A percentile compares a stretch with the other conserved stretches of the same genome.
phyloP scores from a whole-genome alignment of 2,113 vertebrate species.

The Origma solitaria region DNA sequence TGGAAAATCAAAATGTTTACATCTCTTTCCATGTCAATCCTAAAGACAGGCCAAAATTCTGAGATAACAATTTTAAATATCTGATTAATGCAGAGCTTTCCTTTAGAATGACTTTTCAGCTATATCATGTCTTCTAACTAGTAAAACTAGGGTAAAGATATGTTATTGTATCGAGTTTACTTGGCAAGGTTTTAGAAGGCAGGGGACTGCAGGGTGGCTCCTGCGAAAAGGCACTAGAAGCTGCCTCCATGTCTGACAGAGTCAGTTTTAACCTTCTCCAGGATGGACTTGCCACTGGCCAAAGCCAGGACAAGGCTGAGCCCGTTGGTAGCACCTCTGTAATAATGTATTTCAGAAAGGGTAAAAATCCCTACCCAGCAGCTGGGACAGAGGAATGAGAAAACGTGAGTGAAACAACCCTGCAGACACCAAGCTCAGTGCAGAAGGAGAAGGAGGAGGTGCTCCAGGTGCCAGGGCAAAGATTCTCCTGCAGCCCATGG shows the following conservation, averaged over 20 bases:
- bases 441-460: background rate
- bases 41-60: background rate
- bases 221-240: background rate
- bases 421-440: background rate
- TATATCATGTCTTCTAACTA: background rate
- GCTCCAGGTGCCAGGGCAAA: accelerated
- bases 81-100: background rate
- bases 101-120: background rate
- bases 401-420: background rate
- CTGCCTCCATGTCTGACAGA: background rate
- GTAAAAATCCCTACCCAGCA: background rate
- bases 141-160: background rate
- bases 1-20: background rate
- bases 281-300: background rate
- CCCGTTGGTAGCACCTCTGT: accelerated
- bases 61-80: background rate
- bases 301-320: background rate
- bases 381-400: background rate
- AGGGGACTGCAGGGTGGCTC: accelerated
- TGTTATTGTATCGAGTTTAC: background rate
- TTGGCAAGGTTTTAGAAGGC: background rate
- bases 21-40: background rate
- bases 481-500: background rate
- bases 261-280: background rate
- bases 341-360: background rate